Evolutionary conservation across 37 sponge, comb jelly and placozoan genomes (phyloP).

Genomic region (Diacarnus erythraeanus): DNA sequence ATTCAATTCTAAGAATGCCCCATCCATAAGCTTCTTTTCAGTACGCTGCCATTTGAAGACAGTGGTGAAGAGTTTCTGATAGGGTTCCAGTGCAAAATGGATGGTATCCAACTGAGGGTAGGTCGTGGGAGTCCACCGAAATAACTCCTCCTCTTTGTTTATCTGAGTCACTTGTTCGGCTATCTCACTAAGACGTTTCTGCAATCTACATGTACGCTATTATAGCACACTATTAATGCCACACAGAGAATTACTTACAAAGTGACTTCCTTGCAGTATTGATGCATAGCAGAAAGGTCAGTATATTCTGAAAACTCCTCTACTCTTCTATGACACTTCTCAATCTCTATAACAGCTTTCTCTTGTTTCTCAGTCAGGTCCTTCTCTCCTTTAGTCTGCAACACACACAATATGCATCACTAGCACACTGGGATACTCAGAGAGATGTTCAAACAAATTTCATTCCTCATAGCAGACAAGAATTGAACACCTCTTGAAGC

Average conservation of each 20-base stretch:
- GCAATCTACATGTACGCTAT: conserved; percentile 27
- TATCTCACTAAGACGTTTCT: conserved; percentile 79
- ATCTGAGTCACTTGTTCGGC: conserved; percentile 72
- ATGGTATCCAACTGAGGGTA: conserved; percentile 92
- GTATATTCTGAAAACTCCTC: conserved; percentile 88
- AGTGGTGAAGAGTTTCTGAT: conserved; percentile 88
- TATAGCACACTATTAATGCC: background rate
- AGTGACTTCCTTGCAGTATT: conserved; percentile 74
- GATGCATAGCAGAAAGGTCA: conserved; percentile 76
- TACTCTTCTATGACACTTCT: conserved; percentile 79
- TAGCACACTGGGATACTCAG: background rate
- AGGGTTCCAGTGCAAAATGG: conserved; percentile 78
- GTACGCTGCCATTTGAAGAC: conserved; percentile 91
- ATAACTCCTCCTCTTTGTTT: conserved; percentile 96
- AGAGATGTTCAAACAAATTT: too few species aligned
- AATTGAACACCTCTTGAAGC: too few species aligned
- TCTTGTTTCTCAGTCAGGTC: conserved; percentile 81
- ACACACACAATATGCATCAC: background rate
- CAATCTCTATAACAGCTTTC: conserved; percentile 89
- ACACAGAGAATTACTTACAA: background rate
- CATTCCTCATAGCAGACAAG: too few species aligned
- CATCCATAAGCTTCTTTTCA: conserved; percentile 98
- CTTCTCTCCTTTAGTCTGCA: conserved; percentile 72
- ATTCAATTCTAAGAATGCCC: conserved; percentile 86
- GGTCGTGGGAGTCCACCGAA: conserved; percentile 86